Base-by-base conservation (phyloP, 2,888 invertebrate species). In the Aspidiotus rigidus region DNA sequence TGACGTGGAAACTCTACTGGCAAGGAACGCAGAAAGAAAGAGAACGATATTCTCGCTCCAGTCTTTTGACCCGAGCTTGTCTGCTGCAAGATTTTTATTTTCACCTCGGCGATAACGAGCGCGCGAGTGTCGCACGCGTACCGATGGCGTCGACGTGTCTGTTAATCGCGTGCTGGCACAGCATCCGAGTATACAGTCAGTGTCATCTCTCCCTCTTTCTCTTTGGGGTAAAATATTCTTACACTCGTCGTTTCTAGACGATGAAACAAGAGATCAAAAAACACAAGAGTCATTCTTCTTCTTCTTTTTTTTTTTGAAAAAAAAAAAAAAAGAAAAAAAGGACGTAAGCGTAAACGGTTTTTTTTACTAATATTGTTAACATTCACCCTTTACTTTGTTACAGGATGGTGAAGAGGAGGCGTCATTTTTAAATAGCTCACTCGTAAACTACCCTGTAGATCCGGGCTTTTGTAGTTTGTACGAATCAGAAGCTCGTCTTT, bases 401-500 rank as follows among this genome's bases (percentile, higher is more conserved):
- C 56, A 55, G 56, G 3, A 28, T 28, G 28, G 28, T 28, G 28
- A 5, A 28, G 28, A 28, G 28, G 28, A 28, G 28, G 28, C 28
- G 15, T 55, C 56, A 55, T 16, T 16, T 59, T 39, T n/a, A 60
- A 53, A 67, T 64, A 71, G 88, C 89, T 87, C 91, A 90, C 90
- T 90, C 92, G 93, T 93, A 92, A 93, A 90, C 92, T 93, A 94
- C 93, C 93, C 93, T 94, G 93, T 94, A 93, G 93, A 93, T 93
- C 93, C 93, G 93, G 93, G 93, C 92, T 93, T 93, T 93, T 93
- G 93, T 93, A 90, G 90, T 83, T 79, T 77, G 80, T 71, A 79
- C 80, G 79, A 80, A 86, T 93, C 93, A 93, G 93, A 93, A 93
- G 93, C 93, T 94, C 93, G 93, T 93, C 92, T 93, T 92, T 93